These are phyloP conservation scores for Creontiades dilutus DNA, from an alignment of 2,888 invertebrate genomes.

Conservation along the genomic window DNA sequence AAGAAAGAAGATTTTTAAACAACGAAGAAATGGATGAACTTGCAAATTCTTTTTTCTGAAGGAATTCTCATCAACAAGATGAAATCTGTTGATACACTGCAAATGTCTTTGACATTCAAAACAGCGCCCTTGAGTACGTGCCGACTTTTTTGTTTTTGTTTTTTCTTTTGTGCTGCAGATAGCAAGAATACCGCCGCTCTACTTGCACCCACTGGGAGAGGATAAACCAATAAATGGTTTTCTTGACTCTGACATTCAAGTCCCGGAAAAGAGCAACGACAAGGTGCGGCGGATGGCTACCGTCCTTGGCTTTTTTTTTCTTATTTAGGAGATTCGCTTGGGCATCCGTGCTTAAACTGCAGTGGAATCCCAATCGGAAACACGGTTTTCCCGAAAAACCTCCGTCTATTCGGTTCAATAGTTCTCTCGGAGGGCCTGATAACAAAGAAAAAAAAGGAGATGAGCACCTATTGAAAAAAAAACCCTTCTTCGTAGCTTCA, in stretches of 20 bases:
- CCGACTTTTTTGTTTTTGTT: background rate
- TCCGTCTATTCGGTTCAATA: slow-evolving; percentile 26
- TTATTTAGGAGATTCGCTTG: slow-evolving; percentile 29
- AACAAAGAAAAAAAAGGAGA: background rate
- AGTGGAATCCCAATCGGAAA: background rate
- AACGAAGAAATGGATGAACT: no score
- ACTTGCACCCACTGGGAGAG: background rate
- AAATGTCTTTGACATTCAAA: slow-evolving; percentile 13
- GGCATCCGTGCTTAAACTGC: background rate
- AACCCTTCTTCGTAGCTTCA: background rate
- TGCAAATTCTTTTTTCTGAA: no score
- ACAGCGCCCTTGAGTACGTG: background rate
- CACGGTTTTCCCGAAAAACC: background rate
- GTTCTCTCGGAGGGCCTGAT: background rate
- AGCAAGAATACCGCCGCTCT: background rate
- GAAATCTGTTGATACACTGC: background rate
- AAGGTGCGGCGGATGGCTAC: slow-evolving; percentile 8
- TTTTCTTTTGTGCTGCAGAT: background rate
- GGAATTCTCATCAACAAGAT: no score
- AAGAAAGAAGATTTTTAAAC: no score
- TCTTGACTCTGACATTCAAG: slow-evolving; percentile 8
- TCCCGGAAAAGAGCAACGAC: slow-evolving; percentile 12
- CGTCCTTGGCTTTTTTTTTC: slow-evolving; percentile 13
- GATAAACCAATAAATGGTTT: background rate
- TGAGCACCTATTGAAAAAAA: background rate